Conservation (phyloP, 2,888 invertebrate genomes). For the Idaea aversata region DNA sequence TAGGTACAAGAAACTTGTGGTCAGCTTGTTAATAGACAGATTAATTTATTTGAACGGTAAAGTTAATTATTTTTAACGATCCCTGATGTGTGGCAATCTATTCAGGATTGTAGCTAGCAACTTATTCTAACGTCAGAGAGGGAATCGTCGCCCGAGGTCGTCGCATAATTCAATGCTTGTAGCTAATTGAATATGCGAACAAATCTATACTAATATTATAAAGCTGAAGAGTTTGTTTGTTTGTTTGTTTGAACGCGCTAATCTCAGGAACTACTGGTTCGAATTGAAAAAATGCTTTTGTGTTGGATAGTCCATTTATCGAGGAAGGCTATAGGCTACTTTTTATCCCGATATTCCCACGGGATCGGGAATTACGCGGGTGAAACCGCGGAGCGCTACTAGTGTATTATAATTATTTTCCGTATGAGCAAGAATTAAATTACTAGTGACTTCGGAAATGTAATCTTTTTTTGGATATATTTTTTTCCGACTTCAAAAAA, state of each 20-base stretch:
- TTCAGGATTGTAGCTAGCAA: neutral
- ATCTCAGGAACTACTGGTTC: too few relatives aligned
- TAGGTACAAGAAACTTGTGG: neutral
- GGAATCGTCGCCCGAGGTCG: neutral
- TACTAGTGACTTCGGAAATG: neutral
- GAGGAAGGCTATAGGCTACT: too few relatives aligned
- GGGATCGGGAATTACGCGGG: too few relatives aligned
- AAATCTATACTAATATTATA: too few relatives aligned
- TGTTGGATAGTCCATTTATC: too few relatives aligned
- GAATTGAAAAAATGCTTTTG: too few relatives aligned
- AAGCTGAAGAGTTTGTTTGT: too few relatives aligned
- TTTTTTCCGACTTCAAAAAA: too few relatives aligned
- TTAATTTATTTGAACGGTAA: constrained; percentile 6
- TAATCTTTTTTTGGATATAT: too few relatives aligned
- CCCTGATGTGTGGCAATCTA: constrained; percentile 15
- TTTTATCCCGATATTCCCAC: too few relatives aligned
- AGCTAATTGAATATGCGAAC: neutral
- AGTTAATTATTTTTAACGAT: constrained; percentile 4
- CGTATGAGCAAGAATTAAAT: neutral
- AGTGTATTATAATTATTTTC: neutral
- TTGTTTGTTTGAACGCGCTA: too few relatives aligned
- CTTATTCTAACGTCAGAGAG: neutral
- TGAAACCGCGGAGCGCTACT: too few relatives aligned
- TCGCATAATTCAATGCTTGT: neutral
- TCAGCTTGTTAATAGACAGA: constrained; percentile 3